Conservation (phyloP, 1,140 invertebrate species). For the Cyclargus thomasi region DNA sequence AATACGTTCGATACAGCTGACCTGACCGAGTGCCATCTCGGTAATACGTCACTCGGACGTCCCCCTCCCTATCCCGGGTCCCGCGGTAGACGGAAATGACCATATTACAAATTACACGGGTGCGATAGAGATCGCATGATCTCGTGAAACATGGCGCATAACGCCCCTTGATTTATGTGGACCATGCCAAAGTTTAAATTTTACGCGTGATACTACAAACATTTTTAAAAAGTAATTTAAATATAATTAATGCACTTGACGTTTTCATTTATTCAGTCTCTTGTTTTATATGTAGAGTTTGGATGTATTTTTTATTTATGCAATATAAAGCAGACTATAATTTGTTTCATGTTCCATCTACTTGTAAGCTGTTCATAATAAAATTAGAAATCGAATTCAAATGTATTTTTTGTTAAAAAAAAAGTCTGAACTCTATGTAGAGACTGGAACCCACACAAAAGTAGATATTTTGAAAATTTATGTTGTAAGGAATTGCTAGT, state of each 20-base stretch:
- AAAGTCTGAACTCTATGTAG: too few species aligned
- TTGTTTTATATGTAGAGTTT: neutral
- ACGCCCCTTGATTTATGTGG: constrained; percentile 75
- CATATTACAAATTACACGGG: constrained; percentile 47
- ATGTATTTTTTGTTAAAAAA: too few species aligned
- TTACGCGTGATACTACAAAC: constrained; percentile 57
- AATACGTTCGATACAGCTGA: constrained; percentile 39
- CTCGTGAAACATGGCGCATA: constrained; percentile 76
- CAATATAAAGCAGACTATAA: neutral
- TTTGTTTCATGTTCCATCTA: neutral
- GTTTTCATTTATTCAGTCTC: neutral
- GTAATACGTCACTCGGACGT: constrained; percentile 74
- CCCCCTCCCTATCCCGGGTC: constrained; percentile 48
- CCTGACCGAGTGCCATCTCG: constrained; percentile 54
- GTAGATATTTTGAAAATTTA: too few species aligned
- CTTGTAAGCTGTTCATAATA: too few species aligned
- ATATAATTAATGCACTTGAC: neutral
- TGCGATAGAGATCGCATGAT: constrained; percentile 55
- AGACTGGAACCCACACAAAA: too few species aligned
- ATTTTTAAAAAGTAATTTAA: constrained; percentile 28
- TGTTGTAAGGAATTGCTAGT: too few species aligned
- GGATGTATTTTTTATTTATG: too few species aligned
- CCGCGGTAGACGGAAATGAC: constrained; percentile 52
- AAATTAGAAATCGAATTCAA: too few species aligned
- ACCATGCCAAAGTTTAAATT: constrained; percentile 72